Conservation (phyloP, 2,113 vertebrate genomes). For the Indicator maculatus region DNA sequence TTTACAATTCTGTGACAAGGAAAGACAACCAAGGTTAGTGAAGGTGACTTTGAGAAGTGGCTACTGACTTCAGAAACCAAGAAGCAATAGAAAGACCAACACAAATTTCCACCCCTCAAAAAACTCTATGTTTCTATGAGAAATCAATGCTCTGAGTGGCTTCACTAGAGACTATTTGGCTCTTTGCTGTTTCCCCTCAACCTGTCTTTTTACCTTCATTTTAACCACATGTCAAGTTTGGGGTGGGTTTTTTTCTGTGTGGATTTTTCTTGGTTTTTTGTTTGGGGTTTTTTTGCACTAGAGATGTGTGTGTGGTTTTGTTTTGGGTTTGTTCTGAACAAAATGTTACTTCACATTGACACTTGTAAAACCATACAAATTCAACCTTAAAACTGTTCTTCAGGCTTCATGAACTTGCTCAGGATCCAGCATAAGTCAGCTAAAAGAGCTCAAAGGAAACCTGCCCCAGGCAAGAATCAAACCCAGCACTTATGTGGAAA, state of each 20-base stretch:
- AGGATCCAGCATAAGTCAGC: background rate
- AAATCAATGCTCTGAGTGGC: background rate
- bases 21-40: constrained; percentile 12
- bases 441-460: background rate
- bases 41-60: background rate
- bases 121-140: background rate
- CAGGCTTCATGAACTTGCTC: background rate
- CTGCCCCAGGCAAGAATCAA: background rate
- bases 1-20: background rate
- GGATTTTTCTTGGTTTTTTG: too few relatives aligned
- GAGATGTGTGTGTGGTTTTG: too few relatives aligned
- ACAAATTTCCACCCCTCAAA: background rate
- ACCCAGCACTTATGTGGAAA: background rate
- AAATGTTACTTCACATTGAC: background rate
- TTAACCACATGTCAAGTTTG: background rate
- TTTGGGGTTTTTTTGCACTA: background rate
- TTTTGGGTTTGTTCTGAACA: background rate
- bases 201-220: background rate
- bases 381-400: background rate
- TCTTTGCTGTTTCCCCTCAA: background rate
- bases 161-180: background rate
- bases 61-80: background rate
- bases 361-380: background rate
- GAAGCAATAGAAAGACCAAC: background rate
- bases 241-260: background rate